Conservation (phyloP, 2,113 vertebrate genomes). For the Polypterus bichir region DNA sequence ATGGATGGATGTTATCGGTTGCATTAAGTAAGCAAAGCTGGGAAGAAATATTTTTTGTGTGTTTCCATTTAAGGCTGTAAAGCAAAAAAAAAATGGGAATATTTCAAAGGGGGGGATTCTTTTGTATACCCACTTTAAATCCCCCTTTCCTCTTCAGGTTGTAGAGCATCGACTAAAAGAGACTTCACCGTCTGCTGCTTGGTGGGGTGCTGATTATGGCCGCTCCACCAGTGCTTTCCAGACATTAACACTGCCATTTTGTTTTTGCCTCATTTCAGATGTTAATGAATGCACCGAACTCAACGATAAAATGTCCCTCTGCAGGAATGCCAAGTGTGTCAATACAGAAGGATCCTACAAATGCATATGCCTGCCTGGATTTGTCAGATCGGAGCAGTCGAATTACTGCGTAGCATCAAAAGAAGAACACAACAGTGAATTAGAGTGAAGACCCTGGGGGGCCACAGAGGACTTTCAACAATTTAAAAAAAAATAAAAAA, state of each 20-base stretch:
- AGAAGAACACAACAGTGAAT: constrained; percentile 48
- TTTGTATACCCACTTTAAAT: too few species aligned
- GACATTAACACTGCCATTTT: constrained; percentile 7
- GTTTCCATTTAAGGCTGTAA: too few species aligned
- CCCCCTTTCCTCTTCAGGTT: too few species aligned
- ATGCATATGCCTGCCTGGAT: constrained; percentile 85
- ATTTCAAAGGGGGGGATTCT: too few species aligned
- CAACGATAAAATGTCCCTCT: constrained; percentile 87
- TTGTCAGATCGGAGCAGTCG: constrained; percentile 62
- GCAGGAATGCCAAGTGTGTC: constrained; percentile 89
- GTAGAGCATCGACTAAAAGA: too few species aligned
- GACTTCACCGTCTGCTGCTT: too few species aligned
- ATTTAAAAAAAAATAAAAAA: constrained; percentile 15
- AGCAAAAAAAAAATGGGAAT: too few species aligned
- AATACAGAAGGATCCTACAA: constrained; percentile 88
- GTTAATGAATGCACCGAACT: constrained; percentile 92
- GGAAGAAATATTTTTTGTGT: too few species aligned
- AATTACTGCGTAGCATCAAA: constrained; percentile 78
- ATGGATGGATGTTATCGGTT: too few species aligned
- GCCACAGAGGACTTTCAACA: constrained; percentile 18
- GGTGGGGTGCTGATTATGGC: too few species aligned
- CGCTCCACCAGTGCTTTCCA: too few species aligned
- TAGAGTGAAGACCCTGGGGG: constrained; percentile 47
- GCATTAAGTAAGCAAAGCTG: too few species aligned
- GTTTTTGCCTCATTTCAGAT: constrained; percentile 47